Evolutionary conservation across 1,140 invertebrate genomes (phyloP), one percentile per base, ranked within the genome.

Genomic region (Tetramorium alpestre): DNA sequence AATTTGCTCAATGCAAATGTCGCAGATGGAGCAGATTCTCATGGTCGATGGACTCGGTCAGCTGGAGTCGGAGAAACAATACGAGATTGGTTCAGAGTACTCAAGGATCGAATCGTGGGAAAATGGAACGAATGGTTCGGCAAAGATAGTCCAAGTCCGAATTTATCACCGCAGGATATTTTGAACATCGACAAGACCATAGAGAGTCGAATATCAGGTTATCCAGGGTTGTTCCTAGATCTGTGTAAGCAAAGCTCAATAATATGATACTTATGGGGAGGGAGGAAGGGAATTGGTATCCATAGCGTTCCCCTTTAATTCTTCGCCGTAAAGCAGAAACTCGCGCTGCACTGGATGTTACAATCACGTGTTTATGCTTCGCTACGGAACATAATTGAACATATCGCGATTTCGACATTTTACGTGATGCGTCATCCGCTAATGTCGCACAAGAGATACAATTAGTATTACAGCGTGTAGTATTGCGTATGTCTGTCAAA

Each of bases 81-180:
- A 58, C 56, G 85, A 44, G 89, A 94, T 13, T 94, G 92, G 93
- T 90, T 93, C 65, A 82, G 16, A 22, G 85, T 91, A 18, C 13
- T 94, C 25, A 84, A 75, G 69, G 33, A 84, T 13, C 41, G 41
- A 62, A n/a, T 84, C 8, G 69, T 84, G n/a, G 69, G 25, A 22
- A 84, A 84, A 60, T 84, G 69, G 80, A 54, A 49, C 1, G 69
- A 84, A 1, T 84, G 80, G 80, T 84, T 84, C n/a, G 80, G 69
- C 8, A 5, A 18, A 2, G 80, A 84, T 1, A 3, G 1, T 73
- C 28, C 80, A 60, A 51, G 11, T 44, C 44, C 62, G 16, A 49
- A 16, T 54, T 33, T 85, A 16, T 18, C 73, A 47, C 6, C 76
- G 16, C 64, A 51, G n/a, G 89, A 88, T 38, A 44, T 90, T 22